A percentile compares a stretch with the other conserved stretches of the same genome.
phyloP scores from a whole-genome alignment of 1,140 invertebrate genomes.

The Pomacea maculata region DNA sequence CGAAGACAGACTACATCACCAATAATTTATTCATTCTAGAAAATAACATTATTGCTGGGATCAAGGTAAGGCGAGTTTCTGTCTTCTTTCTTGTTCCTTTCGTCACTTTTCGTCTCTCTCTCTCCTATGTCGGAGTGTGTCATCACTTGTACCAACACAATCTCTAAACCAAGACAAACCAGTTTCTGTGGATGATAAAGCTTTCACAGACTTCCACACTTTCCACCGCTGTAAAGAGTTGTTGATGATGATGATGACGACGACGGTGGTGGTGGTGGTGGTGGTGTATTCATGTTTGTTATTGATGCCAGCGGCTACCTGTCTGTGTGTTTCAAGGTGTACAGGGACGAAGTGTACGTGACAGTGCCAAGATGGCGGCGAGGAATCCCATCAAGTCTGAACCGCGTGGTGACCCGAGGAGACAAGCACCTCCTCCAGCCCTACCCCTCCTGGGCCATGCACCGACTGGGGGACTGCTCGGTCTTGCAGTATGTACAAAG shows the following conservation, averaged over 20 bases:
- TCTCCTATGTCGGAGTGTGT: not conserved
- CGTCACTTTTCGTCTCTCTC: not conserved
- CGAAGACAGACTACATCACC: not conserved
- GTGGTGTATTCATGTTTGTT: too few species aligned
- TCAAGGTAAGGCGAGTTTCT: slow-evolving; percentile 12
- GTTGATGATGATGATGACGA: too few species aligned
- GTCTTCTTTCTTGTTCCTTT: slow-evolving; percentile 25
- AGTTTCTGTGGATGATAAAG: not conserved
- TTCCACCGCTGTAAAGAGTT: slow-evolving; percentile 8
- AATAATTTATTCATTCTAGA: too few species aligned
- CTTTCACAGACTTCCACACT: too few species aligned
- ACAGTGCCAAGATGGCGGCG: slow-evolving; percentile 46
- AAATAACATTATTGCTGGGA: slow-evolving; percentile 6
- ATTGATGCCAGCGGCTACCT: too few species aligned
- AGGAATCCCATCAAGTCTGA: slow-evolving; percentile 38
- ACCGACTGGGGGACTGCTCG: slow-evolving; percentile 39
- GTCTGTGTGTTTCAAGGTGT: slow-evolving; percentile 23
- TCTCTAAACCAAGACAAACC: not conserved
- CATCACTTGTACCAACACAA: too few species aligned
- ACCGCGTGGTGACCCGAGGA: slow-evolving; percentile 24
- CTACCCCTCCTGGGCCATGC: slow-evolving; percentile 39
- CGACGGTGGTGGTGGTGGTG: too few species aligned
- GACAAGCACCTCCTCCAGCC: slow-evolving; percentile 29
- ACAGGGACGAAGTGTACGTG: slow-evolving; percentile 32
- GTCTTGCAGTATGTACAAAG: slow-evolving; percentile 48